Conservation (phyloP, 2,113 vertebrate genomes). For the Halichoerus grypus region DNA sequence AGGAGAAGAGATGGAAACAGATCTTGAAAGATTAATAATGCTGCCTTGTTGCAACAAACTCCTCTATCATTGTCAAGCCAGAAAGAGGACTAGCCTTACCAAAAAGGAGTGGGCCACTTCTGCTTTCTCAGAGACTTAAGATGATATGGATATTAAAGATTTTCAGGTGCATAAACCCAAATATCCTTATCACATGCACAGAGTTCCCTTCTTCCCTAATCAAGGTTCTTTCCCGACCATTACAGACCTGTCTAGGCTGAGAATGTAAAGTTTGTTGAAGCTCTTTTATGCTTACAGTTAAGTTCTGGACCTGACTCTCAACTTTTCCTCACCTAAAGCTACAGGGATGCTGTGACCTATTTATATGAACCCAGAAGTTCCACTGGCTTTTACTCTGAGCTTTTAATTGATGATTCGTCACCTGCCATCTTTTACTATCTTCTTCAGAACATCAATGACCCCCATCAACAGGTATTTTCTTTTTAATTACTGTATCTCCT, state of each 20-base stretch:
- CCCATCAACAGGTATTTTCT: not conserved
- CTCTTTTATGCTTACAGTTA: not conserved
- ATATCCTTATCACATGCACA: not conserved
- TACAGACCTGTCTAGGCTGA: not conserved
- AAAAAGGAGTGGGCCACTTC: not conserved
- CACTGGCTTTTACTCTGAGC: not conserved
- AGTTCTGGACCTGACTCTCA: not conserved
- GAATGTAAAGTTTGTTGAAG: not conserved
- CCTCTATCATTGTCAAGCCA: not conserved
- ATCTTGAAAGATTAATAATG: not conserved
- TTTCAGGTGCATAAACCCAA: not conserved
- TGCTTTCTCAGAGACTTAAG: not conserved
- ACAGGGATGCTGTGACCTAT: not conserved
- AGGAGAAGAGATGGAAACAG: not conserved
- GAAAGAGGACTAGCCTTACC: not conserved
- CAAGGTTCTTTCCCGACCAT: not conserved
- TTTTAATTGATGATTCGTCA: not conserved
- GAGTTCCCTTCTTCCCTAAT: not conserved
- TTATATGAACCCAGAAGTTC: not conserved
- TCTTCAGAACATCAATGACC: not conserved
- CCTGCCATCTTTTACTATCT: not conserved
- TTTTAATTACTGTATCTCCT: not conserved
- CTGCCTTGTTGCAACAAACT: not conserved
- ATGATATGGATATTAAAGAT: not conserved
- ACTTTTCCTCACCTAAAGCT: not conserved